Evolutionary conservation across 2,113 vertebrate species (phyloP).

Genomic region (Ictalurus punctatus): DNA sequence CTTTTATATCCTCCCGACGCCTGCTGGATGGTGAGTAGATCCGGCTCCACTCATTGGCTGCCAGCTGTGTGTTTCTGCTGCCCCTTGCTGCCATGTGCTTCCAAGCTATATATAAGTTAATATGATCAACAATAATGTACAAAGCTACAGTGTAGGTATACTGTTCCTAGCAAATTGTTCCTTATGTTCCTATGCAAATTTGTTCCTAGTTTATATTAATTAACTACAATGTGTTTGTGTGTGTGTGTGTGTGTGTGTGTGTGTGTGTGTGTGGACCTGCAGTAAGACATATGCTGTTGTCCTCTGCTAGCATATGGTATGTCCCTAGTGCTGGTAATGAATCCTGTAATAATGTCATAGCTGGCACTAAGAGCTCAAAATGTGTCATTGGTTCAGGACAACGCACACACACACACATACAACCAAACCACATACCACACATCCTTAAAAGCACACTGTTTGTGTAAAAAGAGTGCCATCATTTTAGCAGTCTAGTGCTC

Average conservation of each 20-base stretch:
- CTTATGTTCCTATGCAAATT: not conserved
- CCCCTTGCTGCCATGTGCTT: too few species aligned
- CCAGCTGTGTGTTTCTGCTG: too few species aligned
- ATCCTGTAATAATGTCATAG: constrained; percentile 41
- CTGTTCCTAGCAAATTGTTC: not conserved
- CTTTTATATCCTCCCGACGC: too few species aligned
- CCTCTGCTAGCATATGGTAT: constrained; percentile 45
- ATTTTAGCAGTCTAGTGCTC: not conserved
- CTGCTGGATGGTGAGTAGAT: too few species aligned
- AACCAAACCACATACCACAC: not conserved
- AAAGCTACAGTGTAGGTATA: not conserved
- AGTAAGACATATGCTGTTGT: constrained; percentile 45
- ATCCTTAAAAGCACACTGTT: not conserved
- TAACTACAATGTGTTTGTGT: not conserved
- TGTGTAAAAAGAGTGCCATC: not conserved
- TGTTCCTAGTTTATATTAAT: not conserved
- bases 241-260: constrained; percentile 12
- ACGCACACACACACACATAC: not conserved
- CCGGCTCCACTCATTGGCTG: too few species aligned
- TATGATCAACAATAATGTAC: not conserved
- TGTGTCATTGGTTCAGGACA: constrained; percentile 16
- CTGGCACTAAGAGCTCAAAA: constrained; percentile 25
- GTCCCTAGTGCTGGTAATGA: constrained; percentile 49
- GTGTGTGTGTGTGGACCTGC: constrained; percentile 9
- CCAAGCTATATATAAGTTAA: too few species aligned